These are phyloP conservation scores for Dilophus febrilis DNA, from an alignment of 2,888 invertebrate species.

Conservation along the genomic window DNA sequence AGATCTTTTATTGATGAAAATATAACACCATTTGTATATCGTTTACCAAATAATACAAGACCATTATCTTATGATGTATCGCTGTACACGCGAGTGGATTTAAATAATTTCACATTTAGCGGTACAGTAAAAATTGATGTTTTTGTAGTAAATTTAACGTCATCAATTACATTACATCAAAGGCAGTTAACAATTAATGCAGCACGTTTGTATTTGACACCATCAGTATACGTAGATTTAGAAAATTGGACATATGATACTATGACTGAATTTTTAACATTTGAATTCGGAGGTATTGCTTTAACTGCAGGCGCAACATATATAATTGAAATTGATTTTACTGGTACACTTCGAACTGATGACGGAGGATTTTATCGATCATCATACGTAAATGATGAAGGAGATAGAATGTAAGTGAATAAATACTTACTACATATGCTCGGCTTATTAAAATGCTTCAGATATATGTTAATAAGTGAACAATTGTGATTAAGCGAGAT, in stretches of 20 bases:
- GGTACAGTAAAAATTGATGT: constrained; percentile 34
- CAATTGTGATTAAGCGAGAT: no score
- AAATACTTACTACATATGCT: no score
- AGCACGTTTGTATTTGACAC: constrained; percentile 9
- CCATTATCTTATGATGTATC: constrained; percentile 37
- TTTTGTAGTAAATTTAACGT: constrained; percentile 30
- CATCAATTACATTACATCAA: constrained; percentile 37
- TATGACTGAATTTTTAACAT: not conserved
- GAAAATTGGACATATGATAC: not conserved
- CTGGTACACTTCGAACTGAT: constrained; percentile 36
- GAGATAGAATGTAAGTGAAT: constrained; percentile 34
- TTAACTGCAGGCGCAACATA: no score
- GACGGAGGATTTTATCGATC: constrained; percentile 48
- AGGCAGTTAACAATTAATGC: constrained; percentile 32
- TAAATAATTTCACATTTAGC: constrained; percentile 17
- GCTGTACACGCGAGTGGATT: constrained; percentile 32
- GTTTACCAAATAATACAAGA: constrained; percentile 34
- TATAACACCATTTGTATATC: constrained; percentile 25
- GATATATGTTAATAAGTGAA: no score
- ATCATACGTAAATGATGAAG: constrained; percentile 33
- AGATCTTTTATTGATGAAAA: no score
- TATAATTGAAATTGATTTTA: constrained; percentile 32
- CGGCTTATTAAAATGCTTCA: no score
- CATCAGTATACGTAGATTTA: not conserved
- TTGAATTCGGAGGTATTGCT: no score